Evolutionary conservation across 2,797 vertebrate species (phyloP).

Genomic region (Dendrocincla tyrannina): DNA sequence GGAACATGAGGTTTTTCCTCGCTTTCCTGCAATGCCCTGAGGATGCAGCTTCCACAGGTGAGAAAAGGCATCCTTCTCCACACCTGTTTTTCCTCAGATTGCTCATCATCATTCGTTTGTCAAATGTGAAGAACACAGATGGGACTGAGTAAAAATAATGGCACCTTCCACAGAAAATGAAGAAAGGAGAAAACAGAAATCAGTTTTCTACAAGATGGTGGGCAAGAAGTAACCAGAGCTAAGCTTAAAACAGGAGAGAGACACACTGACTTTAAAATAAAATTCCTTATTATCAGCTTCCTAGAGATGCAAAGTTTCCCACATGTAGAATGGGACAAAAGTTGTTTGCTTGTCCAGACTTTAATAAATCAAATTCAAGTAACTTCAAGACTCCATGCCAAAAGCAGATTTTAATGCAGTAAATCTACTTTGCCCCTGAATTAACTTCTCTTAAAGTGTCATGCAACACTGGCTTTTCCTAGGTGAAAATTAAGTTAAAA

Average conservation of each 20-base stretch:
- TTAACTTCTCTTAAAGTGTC: background rate
- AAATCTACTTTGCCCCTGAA: background rate
- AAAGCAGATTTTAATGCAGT: background rate
- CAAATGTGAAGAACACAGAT: background rate
- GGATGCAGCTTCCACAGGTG: background rate
- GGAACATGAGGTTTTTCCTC: background rate
- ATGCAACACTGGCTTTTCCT: background rate
- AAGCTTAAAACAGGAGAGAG: background rate
- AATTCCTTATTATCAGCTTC: background rate
- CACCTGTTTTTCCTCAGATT: background rate
- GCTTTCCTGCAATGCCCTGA: background rate
- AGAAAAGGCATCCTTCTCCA: background rate
- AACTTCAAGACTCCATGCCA: background rate
- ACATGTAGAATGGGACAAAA: background rate
- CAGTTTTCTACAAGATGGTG: background rate
- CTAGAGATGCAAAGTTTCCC: background rate
- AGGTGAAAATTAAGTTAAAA: background rate
- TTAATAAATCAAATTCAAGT: background rate
- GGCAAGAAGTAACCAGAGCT: background rate
- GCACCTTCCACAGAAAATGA: background rate
- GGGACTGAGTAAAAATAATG: background rate
- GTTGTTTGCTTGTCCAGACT: background rate
- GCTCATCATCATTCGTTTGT: background rate
- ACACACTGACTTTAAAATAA: background rate
- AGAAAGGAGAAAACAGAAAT: background rate